Evolutionary conservation across 2,113 vertebrate genomes (phyloP), one percentile per base, ranked within the genome.

Genomic region (Suncus etruscus): DNA sequence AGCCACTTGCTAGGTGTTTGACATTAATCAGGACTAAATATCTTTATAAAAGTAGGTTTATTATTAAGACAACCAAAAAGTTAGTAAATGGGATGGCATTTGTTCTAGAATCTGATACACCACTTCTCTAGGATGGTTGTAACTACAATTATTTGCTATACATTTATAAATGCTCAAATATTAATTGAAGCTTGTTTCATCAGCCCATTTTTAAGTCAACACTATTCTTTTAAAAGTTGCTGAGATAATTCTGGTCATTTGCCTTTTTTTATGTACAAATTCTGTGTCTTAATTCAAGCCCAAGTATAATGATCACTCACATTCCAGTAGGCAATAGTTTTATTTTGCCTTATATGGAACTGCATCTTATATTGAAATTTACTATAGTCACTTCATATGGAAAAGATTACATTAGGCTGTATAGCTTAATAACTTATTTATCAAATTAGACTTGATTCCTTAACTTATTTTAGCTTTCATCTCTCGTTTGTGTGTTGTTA

Each of bases 141-240:
- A 82, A 87, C n/a, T n/a, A 51, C 29, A 91, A 47, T 58, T 65
- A 2, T 86, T 88, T 78, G 27, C 18, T 54, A 51, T 39, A 24
- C 14, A 39, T 39, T 65, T 84, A 50, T 81, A 70, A 83, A 84
- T 79, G 22, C n/a, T 93, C 82, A 31, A 65, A 27, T 22, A 76
- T 63, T 32, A 82, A 31, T 75, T 61, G 39, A 72, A 70, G 81
- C 77, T 77, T 68, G 25, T 80, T 90, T 79, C 50, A 29, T 82
- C 61, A 80, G 75, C 89, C 51, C 45, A 1, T 47, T 6, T 61
- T 61, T 61, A 20, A 61, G 31, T 82, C 70, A 87, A 31, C n/a
- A 22, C 80, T 83, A 18, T 77, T 72, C 27, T 91, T 89, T 91
- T 58, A 83, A 91, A 77, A 88, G 8, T 24, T 48, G 2, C 72